phyloP scores from a whole-genome alignment of 2,113 vertebrate species.

The Archocentrus centrarchus region DNA sequence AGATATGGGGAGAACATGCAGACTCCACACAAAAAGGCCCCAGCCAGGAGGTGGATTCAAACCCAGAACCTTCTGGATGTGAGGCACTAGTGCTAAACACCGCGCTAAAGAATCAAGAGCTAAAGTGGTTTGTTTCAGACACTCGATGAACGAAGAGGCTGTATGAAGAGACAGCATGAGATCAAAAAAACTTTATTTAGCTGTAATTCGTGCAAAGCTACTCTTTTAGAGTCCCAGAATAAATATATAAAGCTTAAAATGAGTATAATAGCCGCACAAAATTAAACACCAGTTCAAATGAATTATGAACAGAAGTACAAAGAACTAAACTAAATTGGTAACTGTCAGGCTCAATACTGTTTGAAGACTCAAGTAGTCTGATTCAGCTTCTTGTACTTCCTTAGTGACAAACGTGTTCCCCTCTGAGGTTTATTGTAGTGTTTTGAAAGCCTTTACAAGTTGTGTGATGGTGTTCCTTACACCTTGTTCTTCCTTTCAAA shows the following conservation, averaged over 20 bases:
- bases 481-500: conserved; percentile 27
- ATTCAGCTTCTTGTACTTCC: conserved; percentile 22
- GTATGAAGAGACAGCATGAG: not conserved
- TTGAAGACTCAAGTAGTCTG: not conserved
- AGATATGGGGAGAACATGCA: too few relatives aligned
- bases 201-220: not conserved
- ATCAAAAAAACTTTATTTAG: not conserved
- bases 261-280: not conserved
- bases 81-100: too few relatives aligned
- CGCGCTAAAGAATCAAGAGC: not conserved
- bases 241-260: accelerated
- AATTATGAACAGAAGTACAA: not conserved
- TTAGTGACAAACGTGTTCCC: conserved; percentile 18
- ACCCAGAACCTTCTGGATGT: too few relatives aligned
- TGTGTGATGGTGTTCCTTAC: conserved; percentile 16
- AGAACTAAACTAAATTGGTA: not conserved
- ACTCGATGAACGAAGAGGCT: not conserved
- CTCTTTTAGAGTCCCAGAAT: not conserved
- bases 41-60: too few relatives aligned
- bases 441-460: conserved; percentile 22
- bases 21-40: too few relatives aligned
- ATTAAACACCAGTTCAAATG: not conserved
- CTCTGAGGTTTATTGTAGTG: conserved; percentile 9
- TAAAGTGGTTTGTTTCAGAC: not conserved
- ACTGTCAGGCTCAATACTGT: not conserved